Base-by-base conservation (phyloP, 2,797 vertebrate species). In the Chiloscyllium punctatum region DNA sequence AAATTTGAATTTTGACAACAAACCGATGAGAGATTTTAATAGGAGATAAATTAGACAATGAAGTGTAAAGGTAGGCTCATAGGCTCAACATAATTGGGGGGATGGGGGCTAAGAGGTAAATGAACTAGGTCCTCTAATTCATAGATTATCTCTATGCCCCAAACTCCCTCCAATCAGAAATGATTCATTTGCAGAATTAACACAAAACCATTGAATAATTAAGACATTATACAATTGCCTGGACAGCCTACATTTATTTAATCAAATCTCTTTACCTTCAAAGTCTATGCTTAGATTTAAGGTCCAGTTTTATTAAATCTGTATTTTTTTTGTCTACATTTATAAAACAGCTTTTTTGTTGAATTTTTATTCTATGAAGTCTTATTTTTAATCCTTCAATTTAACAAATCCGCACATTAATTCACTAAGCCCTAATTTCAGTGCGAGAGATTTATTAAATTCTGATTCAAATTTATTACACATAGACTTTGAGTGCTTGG, bases 381-480 rank as follows among this genome's bases (percentile, higher is more conserved):
- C 88, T 91, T 91, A 66, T 57, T 66, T 62, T 91, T 91, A 91
- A 91, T 91, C 27, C 33, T 66, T 91, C 53, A 91, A n/a, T 91
- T 57, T 91, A 91, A 66, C 33, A 91, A 66, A 66, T 66, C 88
- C 57, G 18, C 15, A n/a, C 57, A 57, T 91, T 91, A 91, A 91
- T 66, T n/a, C 27, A 91, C 30, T 91, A 33, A 66, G 62, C 48
- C 42, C 27, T 62, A 27, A 90, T 90, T 90, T 90, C 87, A 62
- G 21, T 90, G 88, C 33, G 21, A 57, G 82, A 62, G 57, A 91
- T 91, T 91, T 91, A 91, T 66, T 91, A 91, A 90, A 91, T 91
- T 57, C 88, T 57, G 53, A 66, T 37, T 66, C 57, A 62, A n/a
- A 66, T 66, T 91, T 62, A 91, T 57, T 91, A 91, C 33, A 91